phyloP scores from a whole-genome alignment of 2,113 vertebrate species.

The Catharus fuscescens region DNA sequence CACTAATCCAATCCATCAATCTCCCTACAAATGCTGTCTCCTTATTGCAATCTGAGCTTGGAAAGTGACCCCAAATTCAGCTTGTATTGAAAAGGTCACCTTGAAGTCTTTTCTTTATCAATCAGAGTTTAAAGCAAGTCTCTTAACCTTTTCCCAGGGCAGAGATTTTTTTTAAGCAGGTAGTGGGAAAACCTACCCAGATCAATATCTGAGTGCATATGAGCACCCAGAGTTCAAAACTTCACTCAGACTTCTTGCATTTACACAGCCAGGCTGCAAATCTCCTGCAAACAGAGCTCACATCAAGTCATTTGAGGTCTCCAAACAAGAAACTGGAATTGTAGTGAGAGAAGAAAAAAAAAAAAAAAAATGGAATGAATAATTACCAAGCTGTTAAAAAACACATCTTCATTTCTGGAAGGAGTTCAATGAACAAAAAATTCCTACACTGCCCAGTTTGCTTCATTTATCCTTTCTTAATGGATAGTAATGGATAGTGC shows the following conservation, averaged over 20 bases:
- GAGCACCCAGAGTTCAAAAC: conserved; percentile 8
- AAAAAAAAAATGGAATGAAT: neutral
- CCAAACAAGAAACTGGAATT: neutral
- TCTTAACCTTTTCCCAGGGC: conserved; percentile 22
- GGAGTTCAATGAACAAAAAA: neutral
- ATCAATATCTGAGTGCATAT: neutral
- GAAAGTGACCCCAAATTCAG: conserved; percentile 12
- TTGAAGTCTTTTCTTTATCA: conserved; percentile 44
- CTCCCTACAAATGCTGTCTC: conserved; percentile 3
- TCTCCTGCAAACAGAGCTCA: neutral
- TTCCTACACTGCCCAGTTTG: neutral
- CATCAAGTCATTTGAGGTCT: neutral
- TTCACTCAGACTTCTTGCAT: neutral
- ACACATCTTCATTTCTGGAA: neutral
- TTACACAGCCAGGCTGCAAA: neutral
- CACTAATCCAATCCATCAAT: neutral
- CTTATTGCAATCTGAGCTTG: neutral
- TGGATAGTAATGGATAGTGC: neutral
- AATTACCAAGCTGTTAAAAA: neutral
- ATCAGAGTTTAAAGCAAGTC: conserved; percentile 29
- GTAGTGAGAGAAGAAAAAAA: neutral
- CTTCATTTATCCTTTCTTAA: neutral
- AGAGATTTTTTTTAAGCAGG: conserved; percentile 9
- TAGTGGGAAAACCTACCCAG: neutral
- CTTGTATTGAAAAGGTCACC: conserved; percentile 28